Evolutionary conservation across 2,113 vertebrate species (phyloP), one percentile per base, ranked within the genome.

Genomic region (Lycaon pictus): DNA sequence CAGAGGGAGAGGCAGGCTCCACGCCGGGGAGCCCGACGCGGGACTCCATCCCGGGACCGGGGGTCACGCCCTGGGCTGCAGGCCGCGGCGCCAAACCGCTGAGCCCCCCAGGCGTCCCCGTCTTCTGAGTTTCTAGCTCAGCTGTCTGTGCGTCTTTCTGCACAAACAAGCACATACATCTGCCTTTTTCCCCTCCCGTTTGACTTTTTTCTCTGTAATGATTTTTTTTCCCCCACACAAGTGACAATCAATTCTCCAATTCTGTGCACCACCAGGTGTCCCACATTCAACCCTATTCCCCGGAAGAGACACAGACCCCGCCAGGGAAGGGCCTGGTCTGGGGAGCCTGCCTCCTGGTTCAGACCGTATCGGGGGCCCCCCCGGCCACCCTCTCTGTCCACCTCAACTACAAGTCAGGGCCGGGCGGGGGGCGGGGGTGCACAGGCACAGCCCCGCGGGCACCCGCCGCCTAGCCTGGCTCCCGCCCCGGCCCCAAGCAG

Each of bases 301-400:
- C 11, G 7, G 72, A 16, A 16, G 13, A 0, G 27, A 43, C 74
- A 9, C 74, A 51, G 43, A 77, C 43, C 48, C 25, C 27, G 13
- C 48, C 11, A 19, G 48, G 4, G 71, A 23, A 25, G 37, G 37
- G 37, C 71, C 7, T 43, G 17, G 22, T 25, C 37, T 48, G 22
- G 13, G 2, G 37, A 74, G 37, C 71, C 71, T 13, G 67, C 29
- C 67, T 22, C 69, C 71, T 10, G 35, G 23, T 12, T 74, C 35
- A 20, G 2, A 13, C 5, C 1, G 7, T 27, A 17, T 77, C 0
- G 15, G 43, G 7, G 2, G 37, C 37, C 37, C 22, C 43, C 27
- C 3, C 11, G 23, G 74, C 74, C 43, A 51, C 23, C 2, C 3
- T 53, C 19, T 10, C 63, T 25, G 43, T 32, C 29, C 63, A 32